Conservation (phyloP, 2,888 invertebrate genomes). For the Sinopyrophorus schimmeli region DNA sequence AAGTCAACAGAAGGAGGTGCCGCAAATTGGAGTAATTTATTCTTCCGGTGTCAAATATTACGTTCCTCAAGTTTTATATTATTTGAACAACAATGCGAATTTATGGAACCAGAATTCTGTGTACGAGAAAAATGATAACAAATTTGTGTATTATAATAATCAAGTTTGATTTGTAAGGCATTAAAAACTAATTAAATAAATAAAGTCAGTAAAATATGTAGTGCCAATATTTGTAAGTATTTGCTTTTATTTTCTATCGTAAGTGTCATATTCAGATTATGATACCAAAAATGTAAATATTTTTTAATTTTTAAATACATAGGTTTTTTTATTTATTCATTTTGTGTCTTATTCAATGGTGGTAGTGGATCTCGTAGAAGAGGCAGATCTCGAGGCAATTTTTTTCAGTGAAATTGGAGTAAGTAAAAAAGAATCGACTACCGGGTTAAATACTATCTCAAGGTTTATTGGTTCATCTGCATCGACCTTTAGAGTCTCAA, state of each 20-base stretch:
- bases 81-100: slow-evolving; percentile 14
- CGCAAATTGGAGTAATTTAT: slow-evolving; percentile 53
- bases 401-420: no score
- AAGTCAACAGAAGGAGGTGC: slow-evolving; percentile 37
- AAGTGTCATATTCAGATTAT: slow-evolving; percentile 44
- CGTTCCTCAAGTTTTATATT: slow-evolving; percentile 50
- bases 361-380: no score
- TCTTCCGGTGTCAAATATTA: slow-evolving; percentile 54
- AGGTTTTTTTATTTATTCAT: slow-evolving; percentile 26
- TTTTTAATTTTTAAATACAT: slow-evolving; percentile 37
- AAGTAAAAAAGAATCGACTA: no score
- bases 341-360: no score
- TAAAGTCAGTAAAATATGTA: slow-evolving; percentile 13
- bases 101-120: slow-evolving; percentile 49
- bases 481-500: no score
- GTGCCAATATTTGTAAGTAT: slow-evolving; percentile 26
- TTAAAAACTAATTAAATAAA: slow-evolving; percentile 18
- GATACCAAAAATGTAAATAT: slow-evolving; percentile 46
- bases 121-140: slow-evolving; percentile 48
- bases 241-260: slow-evolving; percentile 7
- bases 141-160: slow-evolving; percentile 38
- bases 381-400: no score
- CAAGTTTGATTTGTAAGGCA: slow-evolving; percentile 19
- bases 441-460: no score
- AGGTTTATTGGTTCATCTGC: no score